Evolutionary conservation across 2,113 vertebrate species (phyloP).

Genomic region (Ageneiosus marmoratus): DNA sequence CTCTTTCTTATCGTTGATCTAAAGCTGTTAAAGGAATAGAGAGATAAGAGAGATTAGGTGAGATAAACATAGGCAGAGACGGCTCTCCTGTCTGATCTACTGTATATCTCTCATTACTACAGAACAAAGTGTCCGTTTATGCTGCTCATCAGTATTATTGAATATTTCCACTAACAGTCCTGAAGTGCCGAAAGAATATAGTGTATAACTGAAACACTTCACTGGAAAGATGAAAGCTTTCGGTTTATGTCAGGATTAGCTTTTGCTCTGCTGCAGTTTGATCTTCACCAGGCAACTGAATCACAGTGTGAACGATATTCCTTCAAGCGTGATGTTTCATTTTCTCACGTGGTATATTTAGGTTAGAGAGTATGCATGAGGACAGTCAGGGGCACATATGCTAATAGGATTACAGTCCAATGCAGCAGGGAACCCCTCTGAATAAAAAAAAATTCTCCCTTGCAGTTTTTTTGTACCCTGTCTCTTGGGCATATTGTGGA

Average conservation of each 20-base stretch:
- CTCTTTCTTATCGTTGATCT: conserved; percentile 34
- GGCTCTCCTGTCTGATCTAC: conserved; percentile 5
- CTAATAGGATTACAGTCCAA: conserved; percentile 39
- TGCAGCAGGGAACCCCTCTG: conserved; percentile 10
- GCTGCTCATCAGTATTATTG: neutral
- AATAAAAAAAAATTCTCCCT: neutral
- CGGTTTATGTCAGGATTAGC: neutral
- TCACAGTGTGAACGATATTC: neutral
- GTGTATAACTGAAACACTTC: neutral
- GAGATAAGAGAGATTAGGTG: neutral
- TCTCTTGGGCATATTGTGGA: neutral
- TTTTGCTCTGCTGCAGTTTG: neutral
- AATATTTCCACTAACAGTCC: neutral
- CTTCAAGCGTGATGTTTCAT: neutral
- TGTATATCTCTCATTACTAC: neutral
- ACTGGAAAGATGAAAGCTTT: neutral
- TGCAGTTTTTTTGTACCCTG: neutral
- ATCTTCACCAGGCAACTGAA: neutral
- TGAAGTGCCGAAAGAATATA: neutral
- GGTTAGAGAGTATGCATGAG: conserved; percentile 1
- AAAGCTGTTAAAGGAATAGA: neutral
- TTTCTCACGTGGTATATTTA: neutral
- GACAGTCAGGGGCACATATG: neutral
- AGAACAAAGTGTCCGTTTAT: neutral
- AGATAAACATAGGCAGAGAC: neutral